Evolutionary conservation across 2,888 invertebrate species (phyloP), one percentile per base, ranked within the genome.

Genomic region (Cataglyphis albicans): DNA sequence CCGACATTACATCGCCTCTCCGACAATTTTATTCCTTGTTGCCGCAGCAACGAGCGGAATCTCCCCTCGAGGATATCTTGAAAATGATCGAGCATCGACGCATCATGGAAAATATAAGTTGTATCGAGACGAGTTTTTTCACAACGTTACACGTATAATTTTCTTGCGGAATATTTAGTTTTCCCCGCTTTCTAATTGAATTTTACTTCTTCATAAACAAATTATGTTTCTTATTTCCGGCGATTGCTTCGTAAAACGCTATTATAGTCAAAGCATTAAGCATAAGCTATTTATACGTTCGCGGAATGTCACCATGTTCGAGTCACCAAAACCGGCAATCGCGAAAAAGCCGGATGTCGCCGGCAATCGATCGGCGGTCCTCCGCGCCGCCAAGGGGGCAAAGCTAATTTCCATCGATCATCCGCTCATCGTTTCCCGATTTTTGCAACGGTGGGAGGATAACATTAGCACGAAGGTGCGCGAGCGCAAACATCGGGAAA

Each of bases 371-470:
- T 67, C 52, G 72, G 48, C 48, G 70, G 72, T 82, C 55, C 63
- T 25, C 21, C 52, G 59, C 32, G 25, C 52, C 18, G 59, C 61
- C 57, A 52, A 67, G 52, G 81, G 25, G n/a, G 75, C 55, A 76
- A 82, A 83, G 83, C 70, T 85, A 88, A 89, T 89, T 86, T 86
- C 64, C 86, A 89, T 88, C 81, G 82, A 88, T 87, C 86, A 86
- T 81, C 52, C 83, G 76, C 52, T 64, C 70, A 75, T 64, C 83
- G 76, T 55, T 61, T 63, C 38, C 9, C 25, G 81, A 82, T 85
- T 65, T 70, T 74, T 84, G 59, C 15, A 63, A 84, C 82, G 72
- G 82, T 76, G 84, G 70, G 86, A 85, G 32, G 70, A 48, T 44
- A 55, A 44, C 78, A 80, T 80, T 80, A 80, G 59, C 72, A 72